Base-by-base conservation (phyloP, 2,888 invertebrate species). In the Tinea trinotella region DNA sequence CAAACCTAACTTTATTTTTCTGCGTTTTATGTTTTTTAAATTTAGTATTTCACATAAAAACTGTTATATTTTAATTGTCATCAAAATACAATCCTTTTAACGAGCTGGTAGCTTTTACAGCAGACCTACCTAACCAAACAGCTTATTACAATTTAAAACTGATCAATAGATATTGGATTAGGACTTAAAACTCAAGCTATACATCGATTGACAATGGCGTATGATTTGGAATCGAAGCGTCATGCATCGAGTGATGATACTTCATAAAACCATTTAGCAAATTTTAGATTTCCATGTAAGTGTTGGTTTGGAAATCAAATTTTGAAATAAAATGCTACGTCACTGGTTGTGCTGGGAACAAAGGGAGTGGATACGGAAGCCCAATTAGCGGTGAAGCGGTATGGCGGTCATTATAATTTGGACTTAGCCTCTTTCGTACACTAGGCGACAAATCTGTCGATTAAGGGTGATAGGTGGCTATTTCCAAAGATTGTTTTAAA, bases 171-270 rank as follows among this genome's bases (percentile, higher is more conserved):
- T n/a, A n/a, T n/a, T n/a, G n/a, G n/a, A n/a, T n/a, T n/a, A n/a
- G n/a, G n/a, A n/a, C n/a, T n/a, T n/a, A n/a, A n/a, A 50, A 18
- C 9, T 7, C 49, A 67, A 69, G 68, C 70, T 70, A 66, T 66
- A 77, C 70, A 76, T 70, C 62, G 64, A 73, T 7, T 50, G 20
- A 50, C 50, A 22, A 50, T 24, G 2, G 24, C 50, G 12, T 50
- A 20, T 10, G 63, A 68, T 62, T 57, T 61, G 60, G 57, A 79
- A n/a, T 40, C 2, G 40, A 46, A 79, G 78, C 76, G 68, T 70
- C 84, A 83, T 84, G 84, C 83, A 79, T 40, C 13, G 13, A 12
- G 6, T 15, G 40, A 40, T 40, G 40, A 40, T 40, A 15, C 40
- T 40, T 40, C 40, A 13, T 40, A 1, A 15, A 7, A 40, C 6